Base-by-base conservation (phyloP, 2,797 vertebrate species). In the Xenops minutus region DNA sequence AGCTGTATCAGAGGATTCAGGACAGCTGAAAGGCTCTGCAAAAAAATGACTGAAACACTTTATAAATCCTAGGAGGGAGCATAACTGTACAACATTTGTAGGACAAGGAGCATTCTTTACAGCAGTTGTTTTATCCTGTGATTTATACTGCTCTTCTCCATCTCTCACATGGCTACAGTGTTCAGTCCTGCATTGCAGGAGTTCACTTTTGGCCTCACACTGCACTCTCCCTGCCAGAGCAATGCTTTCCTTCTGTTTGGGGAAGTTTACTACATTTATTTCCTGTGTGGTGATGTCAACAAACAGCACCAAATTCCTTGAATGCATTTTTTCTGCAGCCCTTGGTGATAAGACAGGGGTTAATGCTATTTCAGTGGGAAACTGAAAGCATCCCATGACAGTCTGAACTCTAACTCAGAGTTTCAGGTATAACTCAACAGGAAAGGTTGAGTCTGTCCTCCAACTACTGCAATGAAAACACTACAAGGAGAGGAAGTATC, bases 1-100 rank as follows among this genome's bases (percentile, higher is more conserved):
- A 88, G 81, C 5, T 62, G 79, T 95, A 81, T 89, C 72, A 91
- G 64, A 72, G 64, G 85, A 91, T 78, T 89, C 82, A 81, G 43
- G 43, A 39, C 73, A 80, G 72, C 39, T 95, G 87, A 95, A 92
- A 96, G 46, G 61, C 88, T 75, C 75, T 56, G 67, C 12, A 86
- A 51, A 91, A 94, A 82, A 89, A 75, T 43, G 29, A 91, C 91
- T 85, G 72, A 89, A 94, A 89, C 77, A 75, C 84, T 96, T 94
- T 95, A 93, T 96, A 96, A 95, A 93, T 96, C 93, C 86, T 92
- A 69, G 82, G 69, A 95, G 46, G 34, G 79, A 96, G 54, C 61
- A 75, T 58, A 92, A 93, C 85, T 84, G 79, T 34, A 66, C 78
- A 94, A 83, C 79, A 78, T 81, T 85, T 84, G 85, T 78, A 91